phyloP scores from a whole-genome alignment of 2,113 vertebrate species.

The Hippocampus mohnikei region DNA sequence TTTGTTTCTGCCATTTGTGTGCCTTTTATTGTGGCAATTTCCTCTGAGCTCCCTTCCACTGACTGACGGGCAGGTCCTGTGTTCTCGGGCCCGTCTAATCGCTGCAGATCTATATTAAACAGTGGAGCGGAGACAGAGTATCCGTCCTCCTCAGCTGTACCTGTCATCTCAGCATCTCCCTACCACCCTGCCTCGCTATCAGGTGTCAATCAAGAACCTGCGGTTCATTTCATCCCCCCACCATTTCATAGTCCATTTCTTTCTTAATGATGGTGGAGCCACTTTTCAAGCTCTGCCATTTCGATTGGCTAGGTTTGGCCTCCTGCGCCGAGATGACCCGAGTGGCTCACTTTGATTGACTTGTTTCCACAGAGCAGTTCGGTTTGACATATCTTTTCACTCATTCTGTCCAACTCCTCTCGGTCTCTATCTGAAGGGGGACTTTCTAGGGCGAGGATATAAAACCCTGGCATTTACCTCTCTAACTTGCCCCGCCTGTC shows the following conservation, averaged over 20 bases:
- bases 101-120: slow-evolving; percentile 75
- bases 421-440: slow-evolving; percentile 26
- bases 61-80: slow-evolving; percentile 67
- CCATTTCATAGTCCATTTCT: slow-evolving; percentile 31
- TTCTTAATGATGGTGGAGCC: background rate
- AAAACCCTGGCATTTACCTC: slow-evolving; percentile 63
- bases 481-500: slow-evolving; percentile 27
- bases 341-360: slow-evolving; percentile 19
- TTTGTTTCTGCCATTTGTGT: slow-evolving; percentile 11
- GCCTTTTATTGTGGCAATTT: slow-evolving; percentile 66
- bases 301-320: background rate
- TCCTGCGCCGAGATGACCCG: slow-evolving; percentile 11
- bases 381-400: slow-evolving; percentile 56
- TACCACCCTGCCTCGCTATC: slow-evolving; percentile 45
- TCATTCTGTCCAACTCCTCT: slow-evolving; percentile 19
- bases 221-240: slow-evolving; percentile 53
- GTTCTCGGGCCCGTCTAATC: slow-evolving; percentile 61
- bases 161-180: slow-evolving; percentile 54
- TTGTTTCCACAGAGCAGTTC: slow-evolving; percentile 22
- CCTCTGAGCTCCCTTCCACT: slow-evolving; percentile 56
- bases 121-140: slow-evolving; percentile 34
- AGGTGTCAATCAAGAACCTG: slow-evolving; percentile 39
- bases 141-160: slow-evolving; percentile 44
- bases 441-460: slow-evolving; percentile 8
- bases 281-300: background rate